Base-by-base conservation (phyloP, 2,888 invertebrate genomes). In the Eupithecia vulgata region DNA sequence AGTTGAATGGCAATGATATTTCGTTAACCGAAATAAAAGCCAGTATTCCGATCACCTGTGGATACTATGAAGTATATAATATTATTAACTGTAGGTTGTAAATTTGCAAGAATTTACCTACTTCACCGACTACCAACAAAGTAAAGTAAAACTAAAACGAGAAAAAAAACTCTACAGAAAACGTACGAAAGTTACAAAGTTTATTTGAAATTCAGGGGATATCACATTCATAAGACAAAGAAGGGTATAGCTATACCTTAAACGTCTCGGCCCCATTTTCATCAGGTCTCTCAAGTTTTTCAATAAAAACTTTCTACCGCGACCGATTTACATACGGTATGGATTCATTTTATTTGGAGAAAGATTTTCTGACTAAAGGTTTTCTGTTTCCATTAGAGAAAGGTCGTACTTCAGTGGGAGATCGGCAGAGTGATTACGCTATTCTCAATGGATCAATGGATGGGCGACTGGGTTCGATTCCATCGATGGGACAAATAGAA, bases 301-400 rank as follows among this genome's bases (percentile, higher is more conserved):
- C 93, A 94, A 94, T 94, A 94, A 94, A 94, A 94, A 93, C 92
- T 93, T 93, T 91, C 87, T 85, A 88, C 89, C 89, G 87, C 85
- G 87, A 89, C 89, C 90, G 90, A 93, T 93, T 94, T 93, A 92
- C 93, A 93, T 93, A 93, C 93, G 91, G 90, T 90, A 91, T 90
- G 90, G 92, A 91, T 91, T 93, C 93, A 91, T 92, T 92, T 91
- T 92, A 93, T 93, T 91, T 88, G 87, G 87, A 84, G 91, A 87
- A 92, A 91, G 91, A 90, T 91, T 93, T 90, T 90, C 89, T 89
- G 85, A 88, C 89, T 89, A 89, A 90, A 88, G 89, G 88, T 90
- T 88, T 88, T 88, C 85, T 87, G 90, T 89, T 86, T 92, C 91
- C 91, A 91, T 93, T 92, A 92, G 86, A 88, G 87, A 89, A 90